A percentile compares a stretch with the other conserved stretches of the same genome.
These are phyloP conservation scores for Tyto alba DNA, from an alignment of 2,113 vertebrate genomes.

Conservation along the genomic window DNA sequence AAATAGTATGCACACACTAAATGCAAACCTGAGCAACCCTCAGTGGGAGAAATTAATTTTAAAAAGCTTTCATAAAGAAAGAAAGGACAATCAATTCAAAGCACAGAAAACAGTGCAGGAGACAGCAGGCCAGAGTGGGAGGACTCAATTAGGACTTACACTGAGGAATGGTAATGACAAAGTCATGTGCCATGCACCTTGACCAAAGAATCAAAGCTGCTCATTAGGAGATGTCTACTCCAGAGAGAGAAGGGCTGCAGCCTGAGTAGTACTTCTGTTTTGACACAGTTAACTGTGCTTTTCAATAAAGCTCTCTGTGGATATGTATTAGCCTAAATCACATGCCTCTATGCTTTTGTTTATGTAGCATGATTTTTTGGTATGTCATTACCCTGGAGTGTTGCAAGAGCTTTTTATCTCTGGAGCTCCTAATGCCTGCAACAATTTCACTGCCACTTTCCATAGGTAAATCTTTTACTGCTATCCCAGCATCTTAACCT, in stretches of 20 bases:
- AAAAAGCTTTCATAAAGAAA: neutral
- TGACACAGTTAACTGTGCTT: neutral
- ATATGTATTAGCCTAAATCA: neutral
- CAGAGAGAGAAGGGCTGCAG: neutral
- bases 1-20: neutral
- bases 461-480: neutral
- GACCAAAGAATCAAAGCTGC: neutral
- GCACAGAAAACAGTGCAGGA: neutral
- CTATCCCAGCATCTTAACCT: neutral
- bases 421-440: neutral
- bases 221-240: neutral
- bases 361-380: neutral
- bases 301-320: neutral
- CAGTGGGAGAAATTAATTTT: neutral
- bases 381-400: neutral
- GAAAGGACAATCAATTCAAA: neutral
- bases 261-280: neutral
- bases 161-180: neutral
- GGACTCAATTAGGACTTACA: neutral
- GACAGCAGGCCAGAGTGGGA: neutral
- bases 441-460: neutral
- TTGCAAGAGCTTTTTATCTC: neutral
- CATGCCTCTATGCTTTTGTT: neutral
- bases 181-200: rapidly evolving
- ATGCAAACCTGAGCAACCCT: neutral